Conservation (phyloP, 1,140 invertebrate genomes). For the Drosophila ficusphila region DNA sequence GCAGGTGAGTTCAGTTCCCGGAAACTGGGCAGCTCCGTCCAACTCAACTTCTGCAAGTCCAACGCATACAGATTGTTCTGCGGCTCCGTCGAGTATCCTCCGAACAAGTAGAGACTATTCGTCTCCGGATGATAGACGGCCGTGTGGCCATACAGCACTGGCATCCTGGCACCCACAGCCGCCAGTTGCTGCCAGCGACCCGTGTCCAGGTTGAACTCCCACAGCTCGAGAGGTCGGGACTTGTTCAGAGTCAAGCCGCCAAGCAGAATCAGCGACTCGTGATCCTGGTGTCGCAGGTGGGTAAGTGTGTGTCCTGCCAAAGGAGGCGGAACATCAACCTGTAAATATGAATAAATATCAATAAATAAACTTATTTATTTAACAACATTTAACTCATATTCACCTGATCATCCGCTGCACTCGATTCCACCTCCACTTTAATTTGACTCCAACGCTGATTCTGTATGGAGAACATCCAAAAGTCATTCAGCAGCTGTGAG, state of each 20-base stretch:
- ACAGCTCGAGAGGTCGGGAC: conserved; percentile 90
- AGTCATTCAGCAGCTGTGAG: conserved; percentile 90
- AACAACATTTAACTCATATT: neutral
- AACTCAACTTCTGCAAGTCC: conserved; percentile 90
- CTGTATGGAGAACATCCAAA: conserved; percentile 97
- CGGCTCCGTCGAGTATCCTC: conserved; percentile 88
- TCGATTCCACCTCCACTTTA: conserved; percentile 49
- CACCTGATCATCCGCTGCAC: neutral
- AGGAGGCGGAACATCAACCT: conserved; percentile 86
- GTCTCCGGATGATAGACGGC: conserved; percentile 93
- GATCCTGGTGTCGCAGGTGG: conserved; percentile 89
- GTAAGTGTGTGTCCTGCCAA: conserved; percentile 96
- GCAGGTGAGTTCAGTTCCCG: conserved; percentile 86
- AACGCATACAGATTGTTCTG: conserved; percentile 90
- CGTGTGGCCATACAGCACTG: conserved; percentile 95
- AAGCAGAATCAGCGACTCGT: conserved; percentile 92
- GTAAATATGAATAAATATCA: neutral
- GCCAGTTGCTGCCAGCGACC: conserved; percentile 89
- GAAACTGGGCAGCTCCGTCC: conserved; percentile 91
- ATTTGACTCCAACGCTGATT: conserved; percentile 92
- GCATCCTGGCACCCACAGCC: conserved; percentile 89
- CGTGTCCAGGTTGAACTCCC: conserved; percentile 92
- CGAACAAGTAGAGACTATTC: conserved; percentile 95
- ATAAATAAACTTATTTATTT: neutral
- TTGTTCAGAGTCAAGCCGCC: conserved; percentile 94